Evolutionary conservation across 2,113 vertebrate species (phyloP), one percentile per base, ranked within the genome.

Genomic region (Zingel zingel): DNA sequence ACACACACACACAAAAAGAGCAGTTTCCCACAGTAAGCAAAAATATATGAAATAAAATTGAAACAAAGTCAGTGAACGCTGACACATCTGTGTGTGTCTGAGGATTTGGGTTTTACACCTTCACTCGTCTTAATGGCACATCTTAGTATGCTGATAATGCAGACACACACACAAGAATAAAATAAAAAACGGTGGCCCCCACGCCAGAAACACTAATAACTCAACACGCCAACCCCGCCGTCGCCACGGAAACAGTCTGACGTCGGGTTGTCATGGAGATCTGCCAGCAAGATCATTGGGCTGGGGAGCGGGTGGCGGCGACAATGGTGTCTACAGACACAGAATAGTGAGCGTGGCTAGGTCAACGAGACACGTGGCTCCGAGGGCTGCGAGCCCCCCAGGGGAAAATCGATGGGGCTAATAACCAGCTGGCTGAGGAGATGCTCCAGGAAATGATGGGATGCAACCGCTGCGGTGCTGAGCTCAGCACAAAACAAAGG

Each of bases 401-500:
- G 21, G 12, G 33, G 47, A 48, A 57, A 73, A 88, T 91, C 85
- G 53, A 93, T 91, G 73, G 76, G 67, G 81, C 87, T 78, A 82
- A 91, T 93, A 89, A 88, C 72, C 53, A 57, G 74, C 66, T 21
- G 39, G 74, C 74, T 71, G 77, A 82, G 69, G 66, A 89, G 85
- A 76, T 6, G 79, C 81, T 84, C 53, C 63, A 65, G 84, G 87
- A 89, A 91, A 92, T 86, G 78, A 92, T 86, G 87, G 85, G 86
- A 93, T 91, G 86, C 81, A 83, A 87, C 83, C 77, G 56, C 81
- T 0, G 71, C 33, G 39, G 54, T 91, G 93, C 92, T 93, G 84
- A 90, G 86, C 87, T 94, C 94, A 94, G 94, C 94, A 87, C 81
- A 90, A 92, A 93, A 93, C 74, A 88, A 90, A 90, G 73, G 71